Evolutionary conservation across 2,888 invertebrate species (phyloP).

Genomic region (Diplazon laetatorius): DNA sequence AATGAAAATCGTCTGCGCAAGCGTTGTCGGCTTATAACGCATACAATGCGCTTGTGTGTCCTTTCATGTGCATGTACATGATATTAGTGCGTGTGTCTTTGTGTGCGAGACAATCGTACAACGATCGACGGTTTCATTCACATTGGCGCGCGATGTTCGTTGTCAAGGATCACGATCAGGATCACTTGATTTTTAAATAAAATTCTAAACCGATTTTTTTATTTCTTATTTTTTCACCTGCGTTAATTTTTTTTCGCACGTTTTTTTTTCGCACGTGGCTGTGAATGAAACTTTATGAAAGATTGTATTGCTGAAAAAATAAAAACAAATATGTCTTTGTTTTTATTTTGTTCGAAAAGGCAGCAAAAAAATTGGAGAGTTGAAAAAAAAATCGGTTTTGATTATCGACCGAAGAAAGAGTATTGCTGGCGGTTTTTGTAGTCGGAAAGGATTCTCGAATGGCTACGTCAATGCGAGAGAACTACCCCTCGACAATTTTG

Average conservation of each 20-base stretch:
- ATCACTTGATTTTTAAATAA: neutral
- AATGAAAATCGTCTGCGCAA: conserved; percentile 45
- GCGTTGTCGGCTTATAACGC: conserved; percentile 21
- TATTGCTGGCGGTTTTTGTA: too few species aligned
- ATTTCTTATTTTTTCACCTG: too few species aligned
- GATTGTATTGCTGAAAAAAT: too few species aligned
- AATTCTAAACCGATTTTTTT: too few species aligned
- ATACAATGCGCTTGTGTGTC: conserved; percentile 23
- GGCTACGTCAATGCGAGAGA: conserved; percentile 32
- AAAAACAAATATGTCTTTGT: too few species aligned
- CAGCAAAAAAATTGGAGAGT: too few species aligned
- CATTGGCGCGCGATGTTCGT: neutral
- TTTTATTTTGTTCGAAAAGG: too few species aligned
- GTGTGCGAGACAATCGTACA: conserved; percentile 1
- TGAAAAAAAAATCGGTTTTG: too few species aligned
- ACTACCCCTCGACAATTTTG: conserved; percentile 20
- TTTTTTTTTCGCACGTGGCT: too few species aligned
- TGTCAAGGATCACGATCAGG: conserved; percentile 23
- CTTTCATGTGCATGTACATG: neutral
- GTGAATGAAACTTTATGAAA: too few species aligned
- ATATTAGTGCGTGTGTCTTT: neutral
- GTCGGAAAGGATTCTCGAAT: neutral
- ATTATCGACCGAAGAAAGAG: too few species aligned
- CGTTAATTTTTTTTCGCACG: too few species aligned
- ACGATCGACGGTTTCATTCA: conserved; percentile 4